Evolutionary conservation across 35 echinoderm and acorn worm species (phyloP).

Genomic region (Heliocidaris tuberculata): DNA sequence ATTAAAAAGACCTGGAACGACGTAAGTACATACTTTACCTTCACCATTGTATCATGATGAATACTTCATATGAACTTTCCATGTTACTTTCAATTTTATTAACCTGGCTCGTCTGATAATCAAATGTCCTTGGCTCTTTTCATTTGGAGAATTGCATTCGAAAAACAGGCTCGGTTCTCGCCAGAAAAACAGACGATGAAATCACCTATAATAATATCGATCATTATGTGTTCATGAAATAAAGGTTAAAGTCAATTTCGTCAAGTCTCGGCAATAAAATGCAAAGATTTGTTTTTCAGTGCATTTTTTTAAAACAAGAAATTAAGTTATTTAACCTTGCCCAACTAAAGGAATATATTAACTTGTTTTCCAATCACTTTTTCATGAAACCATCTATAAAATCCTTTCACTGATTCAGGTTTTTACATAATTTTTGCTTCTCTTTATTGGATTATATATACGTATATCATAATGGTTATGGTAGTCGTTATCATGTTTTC

Average conservation of each 20-base stretch:
- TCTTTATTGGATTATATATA: too few relatives aligned
- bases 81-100: background rate
- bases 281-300: background rate
- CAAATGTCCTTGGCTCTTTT: constrained; percentile 5
- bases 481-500: too few relatives aligned
- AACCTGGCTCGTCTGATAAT: background rate
- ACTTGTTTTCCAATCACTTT: too few relatives aligned
- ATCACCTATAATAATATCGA: background rate
- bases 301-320: too few relatives aligned
- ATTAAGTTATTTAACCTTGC: too few relatives aligned
- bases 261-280: background rate
- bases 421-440: too few relatives aligned
- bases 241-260: background rate
- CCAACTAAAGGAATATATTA: too few relatives aligned
- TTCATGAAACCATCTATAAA: too few relatives aligned
- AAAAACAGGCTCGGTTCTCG: background rate
- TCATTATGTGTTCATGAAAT: background rate
- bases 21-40: background rate
- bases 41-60: background rate
- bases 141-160: background rate
- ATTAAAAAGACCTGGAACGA: background rate
- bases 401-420: too few relatives aligned
- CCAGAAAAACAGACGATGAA: background rate
- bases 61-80: constrained; percentile 7
- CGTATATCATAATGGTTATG: too few relatives aligned